Percentiles rank a stretch among this genome's conserved stretches.
These are phyloP conservation scores for Rhabdophis nuchalis DNA, from an alignment of 2,797 vertebrate species.

Conservation along the genomic window DNA sequence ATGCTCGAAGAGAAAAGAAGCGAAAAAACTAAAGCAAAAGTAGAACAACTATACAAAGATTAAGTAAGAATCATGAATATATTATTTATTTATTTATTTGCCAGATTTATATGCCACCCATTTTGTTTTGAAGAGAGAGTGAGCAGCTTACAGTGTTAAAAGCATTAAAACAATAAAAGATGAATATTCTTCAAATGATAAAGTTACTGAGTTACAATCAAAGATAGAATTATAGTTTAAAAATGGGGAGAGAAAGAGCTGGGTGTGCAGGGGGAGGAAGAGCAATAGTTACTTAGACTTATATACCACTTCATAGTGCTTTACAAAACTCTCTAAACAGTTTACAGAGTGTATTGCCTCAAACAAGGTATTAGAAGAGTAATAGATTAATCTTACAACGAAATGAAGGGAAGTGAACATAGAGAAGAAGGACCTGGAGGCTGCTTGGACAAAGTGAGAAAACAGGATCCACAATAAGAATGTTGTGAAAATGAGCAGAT, in stretches of 20 bases:
- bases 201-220: not conserved
- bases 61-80: not conserved
- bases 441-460: not conserved
- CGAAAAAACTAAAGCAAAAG: not conserved
- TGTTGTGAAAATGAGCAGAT: not conserved
- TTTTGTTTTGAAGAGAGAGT: not conserved
- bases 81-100: not conserved
- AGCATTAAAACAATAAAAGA: not conserved
- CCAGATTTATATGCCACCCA: not conserved
- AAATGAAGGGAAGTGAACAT: not conserved
- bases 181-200: not conserved
- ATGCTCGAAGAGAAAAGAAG: not conserved
- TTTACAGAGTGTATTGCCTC: not conserved
- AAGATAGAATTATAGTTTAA: not conserved
- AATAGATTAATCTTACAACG: not conserved
- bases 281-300: not conserved
- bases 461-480: not conserved
- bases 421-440: not conserved
- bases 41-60: not conserved
- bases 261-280: too few relatives aligned
- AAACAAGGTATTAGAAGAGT: not conserved
- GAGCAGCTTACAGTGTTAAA: not conserved
- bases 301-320: not conserved
- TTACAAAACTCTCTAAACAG: not conserved
- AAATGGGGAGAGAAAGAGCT: not conserved